A percentile compares a stretch with the other conserved stretches of the same genome.
Conservation (phyloP, 53 echinoderm and acorn worm genomes). For the Glandiceps talaboti region DNA sequence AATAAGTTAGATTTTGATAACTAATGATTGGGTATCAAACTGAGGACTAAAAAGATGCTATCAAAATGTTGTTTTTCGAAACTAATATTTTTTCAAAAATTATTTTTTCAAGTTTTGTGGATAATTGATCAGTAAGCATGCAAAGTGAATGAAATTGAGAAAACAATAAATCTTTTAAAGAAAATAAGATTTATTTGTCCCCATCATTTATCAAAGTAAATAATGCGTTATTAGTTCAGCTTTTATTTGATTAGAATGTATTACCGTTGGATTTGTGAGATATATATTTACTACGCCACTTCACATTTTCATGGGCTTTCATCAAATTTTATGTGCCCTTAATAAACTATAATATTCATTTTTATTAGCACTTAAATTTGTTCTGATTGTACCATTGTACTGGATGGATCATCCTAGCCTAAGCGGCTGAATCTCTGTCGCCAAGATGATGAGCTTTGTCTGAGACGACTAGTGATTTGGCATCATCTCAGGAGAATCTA, state of each 20-base stretch:
- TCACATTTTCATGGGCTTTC: not conserved
- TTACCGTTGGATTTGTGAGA: not conserved
- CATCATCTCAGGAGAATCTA: not conserved
- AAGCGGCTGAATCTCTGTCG: not conserved
- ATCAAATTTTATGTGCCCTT: not conserved
- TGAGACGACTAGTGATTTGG: not conserved
- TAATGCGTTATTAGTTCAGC: not conserved
- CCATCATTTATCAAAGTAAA: not conserved
- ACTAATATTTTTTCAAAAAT: no score
- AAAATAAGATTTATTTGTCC: not conserved
- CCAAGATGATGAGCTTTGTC: not conserved
- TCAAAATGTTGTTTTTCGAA: no score
- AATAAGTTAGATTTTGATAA: no score
- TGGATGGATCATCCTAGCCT: not conserved
- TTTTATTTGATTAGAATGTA: not conserved
- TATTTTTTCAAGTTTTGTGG: no score
- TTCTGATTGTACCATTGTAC: not conserved
- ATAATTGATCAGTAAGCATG: no score
- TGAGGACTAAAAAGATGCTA: no score
- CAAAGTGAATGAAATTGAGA: no score
- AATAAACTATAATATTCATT: not conserved
- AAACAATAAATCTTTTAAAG: no score
- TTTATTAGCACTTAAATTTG: not conserved
- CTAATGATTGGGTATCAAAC: no score
- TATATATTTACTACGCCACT: no score